Evolutionary conservation across 2,797 vertebrate genomes (phyloP).

Genomic region (Lithobates pipiens): DNA sequence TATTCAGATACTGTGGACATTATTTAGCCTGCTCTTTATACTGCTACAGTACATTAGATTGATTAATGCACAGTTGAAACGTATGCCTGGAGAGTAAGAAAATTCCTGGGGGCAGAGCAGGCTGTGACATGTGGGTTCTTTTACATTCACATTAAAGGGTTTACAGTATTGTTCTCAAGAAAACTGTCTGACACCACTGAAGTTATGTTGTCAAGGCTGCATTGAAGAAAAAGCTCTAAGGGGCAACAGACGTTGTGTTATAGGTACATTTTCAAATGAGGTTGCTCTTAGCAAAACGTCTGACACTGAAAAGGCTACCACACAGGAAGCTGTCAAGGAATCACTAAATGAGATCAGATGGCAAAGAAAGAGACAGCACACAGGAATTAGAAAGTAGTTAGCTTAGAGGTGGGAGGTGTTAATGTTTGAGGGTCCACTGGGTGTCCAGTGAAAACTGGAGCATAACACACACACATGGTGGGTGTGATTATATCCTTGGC

Average conservation of each 20-base stretch:
- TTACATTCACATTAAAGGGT: constrained; percentile 22
- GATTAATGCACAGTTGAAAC: constrained; percentile 45
- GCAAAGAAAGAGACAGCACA: constrained; percentile 47
- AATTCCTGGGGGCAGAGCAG: constrained; percentile 39
- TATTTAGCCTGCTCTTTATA: constrained; percentile 1
- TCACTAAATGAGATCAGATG: constrained; percentile 56
- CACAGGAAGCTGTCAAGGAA: constrained; percentile 60
- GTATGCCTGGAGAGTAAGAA: constrained; percentile 35
- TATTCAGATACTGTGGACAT: not conserved
- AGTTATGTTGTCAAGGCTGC: constrained; percentile 3
- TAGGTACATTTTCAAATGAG: constrained; percentile 26
- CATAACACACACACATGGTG: constrained; percentile 35
- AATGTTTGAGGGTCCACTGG: constrained; percentile 58
- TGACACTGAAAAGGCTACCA: constrained; percentile 51
- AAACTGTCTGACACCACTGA: constrained; percentile 19
- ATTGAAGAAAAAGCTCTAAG: constrained; percentile 20
- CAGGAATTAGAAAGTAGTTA: constrained; percentile 56
- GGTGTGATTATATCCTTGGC: constrained; percentile 50
- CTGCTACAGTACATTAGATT: constrained; percentile 26
- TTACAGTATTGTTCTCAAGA: constrained; percentile 33
- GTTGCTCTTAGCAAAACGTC: constrained; percentile 18
- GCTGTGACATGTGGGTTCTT: constrained; percentile 39
- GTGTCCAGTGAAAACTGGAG: constrained; percentile 62
- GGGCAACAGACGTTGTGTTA: constrained; percentile 28
- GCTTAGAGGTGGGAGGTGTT: constrained; percentile 52